Evolutionary conservation across 2,797 vertebrate species (phyloP).

Genomic region (Choloepus didactylus): DNA sequence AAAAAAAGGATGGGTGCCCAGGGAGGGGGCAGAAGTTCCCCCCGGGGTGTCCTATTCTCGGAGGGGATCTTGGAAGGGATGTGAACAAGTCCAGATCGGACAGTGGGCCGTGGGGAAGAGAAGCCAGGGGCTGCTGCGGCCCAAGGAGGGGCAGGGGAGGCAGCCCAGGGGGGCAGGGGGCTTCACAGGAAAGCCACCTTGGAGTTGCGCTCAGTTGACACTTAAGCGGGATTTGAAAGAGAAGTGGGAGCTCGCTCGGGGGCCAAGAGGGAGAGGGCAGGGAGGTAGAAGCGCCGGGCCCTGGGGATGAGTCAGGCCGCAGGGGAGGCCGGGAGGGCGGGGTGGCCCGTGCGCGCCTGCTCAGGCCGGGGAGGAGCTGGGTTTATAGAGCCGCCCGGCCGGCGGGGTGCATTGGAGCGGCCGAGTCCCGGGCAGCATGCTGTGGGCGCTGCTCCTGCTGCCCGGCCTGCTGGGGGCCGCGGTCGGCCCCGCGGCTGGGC

Average conservation of each 20-base stretch:
- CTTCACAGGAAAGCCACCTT: background rate
- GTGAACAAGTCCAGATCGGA: background rate
- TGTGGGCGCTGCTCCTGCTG: conserved; percentile 41
- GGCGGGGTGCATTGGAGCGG: fast-evolving
- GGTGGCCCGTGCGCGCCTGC: background rate
- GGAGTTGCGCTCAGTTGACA: background rate
- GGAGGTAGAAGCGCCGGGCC: background rate
- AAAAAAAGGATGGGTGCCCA: background rate
- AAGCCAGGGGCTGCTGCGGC: background rate
- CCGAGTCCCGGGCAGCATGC: background rate
- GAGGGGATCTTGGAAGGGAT: background rate
- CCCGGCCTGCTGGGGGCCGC: background rate
- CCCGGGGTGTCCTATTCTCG: background rate
- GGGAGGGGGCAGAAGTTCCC: background rate
- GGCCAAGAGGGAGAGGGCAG: fast-evolving
- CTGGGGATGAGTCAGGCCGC: background rate
- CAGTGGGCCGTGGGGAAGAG: fast-evolving
- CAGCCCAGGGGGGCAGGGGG: background rate
- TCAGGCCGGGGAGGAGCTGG: background rate
- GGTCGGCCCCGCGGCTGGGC: background rate
- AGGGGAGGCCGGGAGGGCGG: background rate
- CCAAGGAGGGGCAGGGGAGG: fast-evolving
- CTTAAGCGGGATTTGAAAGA: background rate
- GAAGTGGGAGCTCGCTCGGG: fast-evolving
- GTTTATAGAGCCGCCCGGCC: background rate